Evolutionary conservation across 2,113 vertebrate genomes (phyloP), one percentile per base, ranked within the genome.

Genomic region (Eurystomus gularis): DNA sequence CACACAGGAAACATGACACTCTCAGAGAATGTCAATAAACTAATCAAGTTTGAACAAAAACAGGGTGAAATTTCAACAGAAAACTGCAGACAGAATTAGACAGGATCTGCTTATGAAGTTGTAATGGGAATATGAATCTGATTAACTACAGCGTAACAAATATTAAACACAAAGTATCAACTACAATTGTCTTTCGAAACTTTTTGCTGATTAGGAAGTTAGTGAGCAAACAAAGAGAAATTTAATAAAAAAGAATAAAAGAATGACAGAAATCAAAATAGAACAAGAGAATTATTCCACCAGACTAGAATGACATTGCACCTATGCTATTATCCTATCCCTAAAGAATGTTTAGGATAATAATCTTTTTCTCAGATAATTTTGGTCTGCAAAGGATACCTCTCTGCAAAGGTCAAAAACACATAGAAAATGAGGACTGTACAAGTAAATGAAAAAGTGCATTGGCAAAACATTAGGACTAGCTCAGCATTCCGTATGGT

Each of bases 11-110:
- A 75, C 54, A 61, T 54, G 54, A 37, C 86, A 72, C 37, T 80
- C 51, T 95, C 57, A 81, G 42, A 78, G 37, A 95, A 94, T 66
- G 44, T 90, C 90, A 88, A 96, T 94, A 96, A 97, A 87, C 17
- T 96, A 97, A 97, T 55, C 93, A 93, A 95, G 72, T 92, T 51
- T 93, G 60, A 97, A 94, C 48, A 93, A 95, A 97, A 96, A 10
- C 26, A 81, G 62, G 13, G 70, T 58, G 77, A 95, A 94, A 96
- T 93, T 94, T 96, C 71, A 83, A 66, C 64, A 92, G 73, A 93
- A 91, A 89, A 48, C 48, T 75, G 37, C 11, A 64, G 58, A 75
- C 9, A 87, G 62, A 93, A 85, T 77, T 94, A 71, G n/a, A 61
- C 40, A 82, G 33, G 13, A 86, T 93, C 66, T 79, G 88, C 85